Conservation (phyloP, 2,113 vertebrate genomes). For the Trinectes maculatus region DNA sequence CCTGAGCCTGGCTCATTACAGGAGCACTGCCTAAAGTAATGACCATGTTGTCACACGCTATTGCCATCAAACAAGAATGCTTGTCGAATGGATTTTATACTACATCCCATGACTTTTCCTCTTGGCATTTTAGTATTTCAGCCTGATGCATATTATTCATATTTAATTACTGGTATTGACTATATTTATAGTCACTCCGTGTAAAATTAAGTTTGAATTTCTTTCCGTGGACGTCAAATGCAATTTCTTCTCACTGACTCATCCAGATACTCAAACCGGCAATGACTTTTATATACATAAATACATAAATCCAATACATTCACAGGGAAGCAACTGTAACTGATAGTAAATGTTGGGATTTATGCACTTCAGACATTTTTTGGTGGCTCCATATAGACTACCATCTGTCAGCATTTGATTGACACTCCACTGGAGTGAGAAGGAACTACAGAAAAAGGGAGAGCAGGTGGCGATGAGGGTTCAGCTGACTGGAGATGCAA, state of each 20-base stretch:
- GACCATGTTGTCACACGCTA: conserved; percentile 8
- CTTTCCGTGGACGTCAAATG: background rate
- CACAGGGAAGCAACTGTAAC: conserved; percentile 14
- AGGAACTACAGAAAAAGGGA: background rate
- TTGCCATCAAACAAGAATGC: conserved; percentile 18
- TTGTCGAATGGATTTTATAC: conserved; percentile 11
- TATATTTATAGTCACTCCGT: background rate
- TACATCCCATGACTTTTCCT: background rate
- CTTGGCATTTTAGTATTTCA: conserved; percentile 15
- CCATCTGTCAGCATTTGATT: conserved; percentile 39
- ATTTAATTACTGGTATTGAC: background rate
- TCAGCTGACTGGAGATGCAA: too few species aligned
- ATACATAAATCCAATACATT: too few species aligned
- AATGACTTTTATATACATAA: background rate
- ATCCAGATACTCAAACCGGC: background rate
- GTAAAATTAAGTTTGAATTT: background rate
- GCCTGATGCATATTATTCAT: background rate
- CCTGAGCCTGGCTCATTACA: conserved; percentile 41
- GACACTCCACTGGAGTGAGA: conserved; percentile 39
- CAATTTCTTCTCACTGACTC: background rate
- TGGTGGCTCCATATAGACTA: conserved; percentile 23
- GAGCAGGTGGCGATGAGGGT: background rate
- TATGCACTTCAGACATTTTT: conserved; percentile 23
- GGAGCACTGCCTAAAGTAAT: conserved; percentile 32
- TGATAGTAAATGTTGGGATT: conserved; percentile 18